Percentiles rank a stretch among this genome's conserved stretches.
Evolutionary conservation across 2,888 invertebrate genomes (phyloP).

Genomic region (Cantharis nigra): DNA sequence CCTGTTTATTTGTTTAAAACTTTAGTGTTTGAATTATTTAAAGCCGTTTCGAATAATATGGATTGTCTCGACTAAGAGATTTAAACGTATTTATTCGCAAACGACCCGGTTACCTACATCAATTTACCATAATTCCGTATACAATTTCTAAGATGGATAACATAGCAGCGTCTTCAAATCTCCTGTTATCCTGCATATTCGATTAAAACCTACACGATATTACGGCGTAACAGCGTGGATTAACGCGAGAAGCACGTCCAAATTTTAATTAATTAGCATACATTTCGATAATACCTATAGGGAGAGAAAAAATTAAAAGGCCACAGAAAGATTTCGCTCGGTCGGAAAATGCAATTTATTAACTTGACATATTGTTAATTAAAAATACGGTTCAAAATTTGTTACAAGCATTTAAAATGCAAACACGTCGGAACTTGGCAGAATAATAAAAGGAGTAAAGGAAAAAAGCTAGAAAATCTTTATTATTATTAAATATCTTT

Average conservation of each 20-base stretch:
- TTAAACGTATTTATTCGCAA: not conserved
- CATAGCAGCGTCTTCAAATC: not conserved
- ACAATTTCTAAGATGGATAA: not conserved
- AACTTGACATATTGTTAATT: not conserved
- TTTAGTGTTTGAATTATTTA: not conserved
- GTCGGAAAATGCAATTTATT: not conserved
- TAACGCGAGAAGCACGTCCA: not conserved
- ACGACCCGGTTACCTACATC: not conserved
- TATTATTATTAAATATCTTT: constrained; percentile 18
- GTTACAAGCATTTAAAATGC: not conserved
- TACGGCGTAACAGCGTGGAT: not conserved
- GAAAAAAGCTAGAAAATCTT: constrained; percentile 13
- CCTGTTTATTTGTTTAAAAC: not conserved
- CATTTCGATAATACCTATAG: not conserved
- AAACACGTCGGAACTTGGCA: constrained; percentile 8
- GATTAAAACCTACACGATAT: not conserved
- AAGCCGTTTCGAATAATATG: not conserved
- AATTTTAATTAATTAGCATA: not conserved
- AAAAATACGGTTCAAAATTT: not conserved
- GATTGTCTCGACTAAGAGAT: not conserved
- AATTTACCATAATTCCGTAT: not conserved
- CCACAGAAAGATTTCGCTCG: not conserved
- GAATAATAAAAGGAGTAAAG: constrained; percentile 11
- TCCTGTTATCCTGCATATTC: not conserved
- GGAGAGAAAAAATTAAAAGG: not conserved